phyloP scores from a whole-genome alignment of 2,113 vertebrate genomes.

The Rafetus swinhoei region DNA sequence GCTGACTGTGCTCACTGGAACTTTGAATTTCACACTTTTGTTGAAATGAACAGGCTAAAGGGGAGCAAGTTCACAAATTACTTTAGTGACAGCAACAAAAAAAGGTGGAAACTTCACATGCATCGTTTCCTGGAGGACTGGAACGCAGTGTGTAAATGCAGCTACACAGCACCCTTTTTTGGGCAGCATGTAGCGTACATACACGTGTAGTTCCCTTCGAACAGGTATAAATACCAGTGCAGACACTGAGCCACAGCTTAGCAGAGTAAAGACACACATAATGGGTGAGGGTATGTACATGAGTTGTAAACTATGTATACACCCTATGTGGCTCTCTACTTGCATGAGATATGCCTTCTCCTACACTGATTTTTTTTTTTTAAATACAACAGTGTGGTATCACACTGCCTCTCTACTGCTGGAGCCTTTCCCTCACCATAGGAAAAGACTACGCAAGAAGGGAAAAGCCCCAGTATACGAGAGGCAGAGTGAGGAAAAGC shows the following conservation, averaged over 20 bases:
- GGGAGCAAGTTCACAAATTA: background rate
- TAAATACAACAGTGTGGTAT: background rate
- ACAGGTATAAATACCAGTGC: background rate
- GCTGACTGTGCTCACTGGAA: background rate
- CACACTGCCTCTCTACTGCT: background rate
- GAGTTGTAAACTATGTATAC: background rate
- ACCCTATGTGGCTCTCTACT: background rate
- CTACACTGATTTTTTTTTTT: background rate
- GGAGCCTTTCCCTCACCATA: background rate
- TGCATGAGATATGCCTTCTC: background rate
- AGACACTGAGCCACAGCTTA: background rate
- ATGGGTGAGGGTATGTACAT: background rate
- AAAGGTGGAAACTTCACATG: background rate
- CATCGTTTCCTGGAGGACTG: background rate
- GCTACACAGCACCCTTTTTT: background rate
- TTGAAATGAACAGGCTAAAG: background rate
- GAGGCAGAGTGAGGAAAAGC: background rate
- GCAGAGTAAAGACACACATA: background rate
- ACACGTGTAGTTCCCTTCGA: background rate
- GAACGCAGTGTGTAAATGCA: background rate
- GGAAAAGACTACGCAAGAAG: background rate
- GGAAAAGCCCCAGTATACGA: background rate
- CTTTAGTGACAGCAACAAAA: accelerated
- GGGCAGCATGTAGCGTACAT: background rate
- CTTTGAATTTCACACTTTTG: background rate